Percentiles rank a stretch among this genome's conserved stretches.
phyloP scores from a whole-genome alignment of 2,113 vertebrate genomes.

The Podarcis cretensis region DNA sequence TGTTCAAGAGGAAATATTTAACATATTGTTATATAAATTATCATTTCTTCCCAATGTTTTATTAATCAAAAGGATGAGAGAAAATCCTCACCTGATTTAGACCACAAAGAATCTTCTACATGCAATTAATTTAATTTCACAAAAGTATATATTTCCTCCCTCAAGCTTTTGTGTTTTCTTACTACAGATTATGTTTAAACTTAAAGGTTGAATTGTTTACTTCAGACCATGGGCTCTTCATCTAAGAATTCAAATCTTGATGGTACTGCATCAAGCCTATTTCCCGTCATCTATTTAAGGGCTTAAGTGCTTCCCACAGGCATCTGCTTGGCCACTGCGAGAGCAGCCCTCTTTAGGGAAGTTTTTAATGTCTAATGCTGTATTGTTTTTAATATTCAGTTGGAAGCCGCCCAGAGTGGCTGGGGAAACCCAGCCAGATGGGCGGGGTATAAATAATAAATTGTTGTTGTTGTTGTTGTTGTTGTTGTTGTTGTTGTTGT shows the following conservation, averaged over 20 bases:
- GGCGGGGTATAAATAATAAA: too few relatives aligned
- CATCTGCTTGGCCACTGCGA: too few relatives aligned
- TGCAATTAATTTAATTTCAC: conserved; percentile 41
- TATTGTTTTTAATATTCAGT: too few relatives aligned
- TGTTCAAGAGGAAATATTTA: conserved; percentile 50
- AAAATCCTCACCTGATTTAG: conserved; percentile 15
- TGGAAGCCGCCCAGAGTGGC: too few relatives aligned
- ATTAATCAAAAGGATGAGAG: conserved; percentile 35
- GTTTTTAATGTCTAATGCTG: too few relatives aligned
- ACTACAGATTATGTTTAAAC: conserved; percentile 52
- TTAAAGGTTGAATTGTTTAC: conserved; percentile 38
- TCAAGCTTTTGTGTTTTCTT: conserved; percentile 50
- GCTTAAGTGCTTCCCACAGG: too few relatives aligned
- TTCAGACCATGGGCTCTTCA: conserved; percentile 34
- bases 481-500: too few relatives aligned
- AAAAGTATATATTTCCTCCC: conserved; percentile 12
- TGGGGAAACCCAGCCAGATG: too few relatives aligned
- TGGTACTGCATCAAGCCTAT: conserved; percentile 26
- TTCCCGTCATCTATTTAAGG: not conserved
- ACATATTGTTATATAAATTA: conserved; percentile 29
- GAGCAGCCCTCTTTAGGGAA: too few relatives aligned
- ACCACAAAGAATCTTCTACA: conserved; percentile 20
- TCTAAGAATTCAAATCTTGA: conserved; percentile 25
- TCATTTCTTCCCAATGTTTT: conserved; percentile 31
- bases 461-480: too few relatives aligned